Conservation (phyloP, 2,888 invertebrate genomes). For the Cataglyphis albicans region DNA sequence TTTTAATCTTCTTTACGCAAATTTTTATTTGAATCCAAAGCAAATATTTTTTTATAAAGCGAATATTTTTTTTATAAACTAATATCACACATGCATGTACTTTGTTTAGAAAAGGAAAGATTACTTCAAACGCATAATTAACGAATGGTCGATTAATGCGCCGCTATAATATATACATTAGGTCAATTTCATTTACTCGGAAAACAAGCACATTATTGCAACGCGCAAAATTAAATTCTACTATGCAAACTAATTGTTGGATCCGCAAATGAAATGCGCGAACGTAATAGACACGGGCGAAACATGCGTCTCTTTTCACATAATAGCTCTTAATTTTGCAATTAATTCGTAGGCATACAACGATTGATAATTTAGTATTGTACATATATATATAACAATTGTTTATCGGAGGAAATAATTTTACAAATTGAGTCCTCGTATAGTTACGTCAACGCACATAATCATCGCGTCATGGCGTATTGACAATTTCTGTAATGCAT, state of each 20-base stretch:
- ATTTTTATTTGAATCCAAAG: constrained; percentile 15
- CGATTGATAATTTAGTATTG: constrained; percentile 45
- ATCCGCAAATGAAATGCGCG: constrained; percentile 38
- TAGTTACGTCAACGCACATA: neutral
- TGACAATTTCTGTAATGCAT: constrained; percentile 7
- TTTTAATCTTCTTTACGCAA: constrained; percentile 1
- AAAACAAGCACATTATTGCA: constrained; percentile 50
- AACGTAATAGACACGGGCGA: constrained; percentile 18
- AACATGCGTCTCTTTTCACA: constrained; percentile 39
- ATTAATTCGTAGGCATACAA: constrained; percentile 33
- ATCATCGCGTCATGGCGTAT: constrained; percentile 6
- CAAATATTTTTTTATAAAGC: neutral
- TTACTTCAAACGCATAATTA: constrained; percentile 35
- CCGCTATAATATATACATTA: constrained; percentile 24
- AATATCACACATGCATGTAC: constrained; percentile 7
- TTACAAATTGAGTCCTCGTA: constrained; percentile 22
- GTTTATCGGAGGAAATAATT: constrained; percentile 43
- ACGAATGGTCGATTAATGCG: constrained; percentile 31
- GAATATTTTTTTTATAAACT: neutral
- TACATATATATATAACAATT: neutral
- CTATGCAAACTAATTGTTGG: constrained; percentile 49
- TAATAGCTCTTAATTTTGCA: constrained; percentile 54
- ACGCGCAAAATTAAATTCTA: constrained; percentile 50
- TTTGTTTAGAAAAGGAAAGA: neutral
- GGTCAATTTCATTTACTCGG: constrained; percentile 44